Percentiles rank a stretch among this genome's conserved stretches.
phyloP scores from a whole-genome alignment of 2,113 vertebrate genomes.

The Propithecus coquereli region DNA sequence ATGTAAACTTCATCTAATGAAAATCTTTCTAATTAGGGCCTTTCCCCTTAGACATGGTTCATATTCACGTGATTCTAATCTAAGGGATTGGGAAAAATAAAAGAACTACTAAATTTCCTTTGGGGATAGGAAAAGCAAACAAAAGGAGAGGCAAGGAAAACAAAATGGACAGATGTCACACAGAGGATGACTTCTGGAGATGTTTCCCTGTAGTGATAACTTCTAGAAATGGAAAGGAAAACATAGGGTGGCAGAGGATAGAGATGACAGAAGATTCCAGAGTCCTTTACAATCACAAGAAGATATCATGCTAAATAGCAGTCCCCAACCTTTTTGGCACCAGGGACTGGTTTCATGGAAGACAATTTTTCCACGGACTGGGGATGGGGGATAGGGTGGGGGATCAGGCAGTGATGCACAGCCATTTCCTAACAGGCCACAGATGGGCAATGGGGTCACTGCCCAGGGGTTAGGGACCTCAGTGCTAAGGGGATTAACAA shows the following conservation, averaged over 20 bases:
- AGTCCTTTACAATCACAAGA: neutral
- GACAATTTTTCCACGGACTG: no score
- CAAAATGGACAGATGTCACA: slow-evolving; percentile 2
- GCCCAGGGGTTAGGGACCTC: no score
- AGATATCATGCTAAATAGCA: neutral
- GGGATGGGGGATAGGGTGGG: no score
- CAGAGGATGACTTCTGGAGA: neutral
- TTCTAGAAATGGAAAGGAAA: slow-evolving; percentile 1
- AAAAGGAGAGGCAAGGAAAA: neutral
- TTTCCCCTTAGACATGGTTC: neutral
- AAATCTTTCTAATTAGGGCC: neutral
- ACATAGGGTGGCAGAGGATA: neutral
- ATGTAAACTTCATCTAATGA: neutral
- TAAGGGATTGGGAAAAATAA: neutral
- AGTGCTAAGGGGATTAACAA: neutral
- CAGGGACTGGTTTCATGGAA: no score
- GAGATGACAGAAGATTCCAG: neutral
- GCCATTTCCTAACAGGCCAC: no score
- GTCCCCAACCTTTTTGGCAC: no score
- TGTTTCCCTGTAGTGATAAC: neutral
- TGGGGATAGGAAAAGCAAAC: neutral
- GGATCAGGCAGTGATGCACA: no score
- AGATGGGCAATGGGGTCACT: no score
- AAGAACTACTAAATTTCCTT: slow-evolving; percentile 19
- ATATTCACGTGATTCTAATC: neutral